phyloP scores from a whole-genome alignment of 2,888 invertebrate species.

The Oeneis ivallda region DNA sequence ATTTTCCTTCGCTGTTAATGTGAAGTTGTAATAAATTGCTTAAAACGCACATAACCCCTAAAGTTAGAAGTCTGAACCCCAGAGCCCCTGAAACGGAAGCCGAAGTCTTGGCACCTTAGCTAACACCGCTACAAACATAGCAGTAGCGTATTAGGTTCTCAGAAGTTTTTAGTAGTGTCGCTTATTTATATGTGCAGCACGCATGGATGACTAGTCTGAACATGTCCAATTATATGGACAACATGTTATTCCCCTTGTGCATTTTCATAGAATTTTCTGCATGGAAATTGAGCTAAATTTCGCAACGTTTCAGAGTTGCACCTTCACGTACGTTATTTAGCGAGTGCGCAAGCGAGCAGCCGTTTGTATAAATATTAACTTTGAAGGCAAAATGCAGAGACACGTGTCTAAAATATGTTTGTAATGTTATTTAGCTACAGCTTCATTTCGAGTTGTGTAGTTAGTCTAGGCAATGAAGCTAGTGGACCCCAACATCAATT shows the following conservation, averaged over 20 bases:
- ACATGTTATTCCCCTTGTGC: conserved; percentile 69
- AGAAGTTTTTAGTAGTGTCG: conserved; percentile 59
- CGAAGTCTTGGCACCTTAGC: not conserved
- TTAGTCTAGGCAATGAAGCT: too few relatives aligned
- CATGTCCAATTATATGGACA: conserved; percentile 78
- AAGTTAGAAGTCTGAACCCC: too few relatives aligned
- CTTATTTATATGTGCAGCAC: conserved; percentile 78
- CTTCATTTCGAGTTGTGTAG: conserved; percentile 31
- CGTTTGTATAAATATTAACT: conserved; percentile 60
- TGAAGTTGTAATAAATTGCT: too few relatives aligned
- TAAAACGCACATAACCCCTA: too few relatives aligned
- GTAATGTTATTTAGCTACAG: conserved; percentile 33
- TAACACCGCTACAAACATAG: not conserved
- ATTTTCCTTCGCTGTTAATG: too few relatives aligned
- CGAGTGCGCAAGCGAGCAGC: conserved; percentile 43
- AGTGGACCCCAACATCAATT: too few relatives aligned
- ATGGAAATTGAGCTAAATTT: conserved; percentile 59
- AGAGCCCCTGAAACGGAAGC: not conserved
- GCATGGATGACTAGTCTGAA: conserved; percentile 74
- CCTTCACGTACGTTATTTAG: conserved; percentile 50
- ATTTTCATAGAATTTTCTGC: conserved; percentile 72
- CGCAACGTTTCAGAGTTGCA: conserved; percentile 54
- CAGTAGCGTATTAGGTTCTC: conserved; percentile 48
- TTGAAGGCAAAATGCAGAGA: conserved; percentile 38
- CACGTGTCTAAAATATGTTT: conserved; percentile 37